Base-by-base conservation (phyloP, 2,113 vertebrate species). In the Herpetotheres cachinnans region DNA sequence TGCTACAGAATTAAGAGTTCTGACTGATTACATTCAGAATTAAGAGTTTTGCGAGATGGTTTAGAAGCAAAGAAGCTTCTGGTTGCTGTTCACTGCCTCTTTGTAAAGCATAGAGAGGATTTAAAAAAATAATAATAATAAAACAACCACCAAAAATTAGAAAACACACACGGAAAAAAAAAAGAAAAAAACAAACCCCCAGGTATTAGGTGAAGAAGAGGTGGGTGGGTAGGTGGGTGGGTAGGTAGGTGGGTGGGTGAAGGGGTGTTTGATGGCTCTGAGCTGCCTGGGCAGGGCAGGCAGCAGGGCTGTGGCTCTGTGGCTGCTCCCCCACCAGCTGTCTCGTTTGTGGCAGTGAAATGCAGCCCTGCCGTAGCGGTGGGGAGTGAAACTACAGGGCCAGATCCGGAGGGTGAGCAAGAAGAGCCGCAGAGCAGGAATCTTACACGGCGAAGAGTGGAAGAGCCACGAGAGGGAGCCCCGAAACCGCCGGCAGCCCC, bases 401-500 rank as follows among this genome's bases (percentile, higher is more conserved):
- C 12, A 21, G 21, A 7, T 1, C 4, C 9, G 16, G 56, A 34
- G 9, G 36, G 24, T 1, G 3, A 18, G 46, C 27, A 17, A 12
- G 40, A 14, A 44, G 54, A 77, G 12, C 30, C 10, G 49, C 13
- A 1, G 21, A 50, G 52, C 16, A 1, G 44, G 54, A 36, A 17
- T 22, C 3, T 36, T 7, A 2, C 15, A 9, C 2, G 22, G 82
- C 47, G 16, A 29, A 6, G 40, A 36, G 8, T 8, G n/a, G n/a
- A 21, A 69, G 2, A 56, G 16, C 79, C 97, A 89, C 65, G 18
- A 97, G 96, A 97, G 97, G 97, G 97, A 89, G 95, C 90, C 61
- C 94, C 6, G 32, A 26, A 1, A 34, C 32, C 65, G 56, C 30
- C 1, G 17, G 22, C 13, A 2, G n/a, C 42, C 42, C 42, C 42